Conservation (phyloP, 2,113 vertebrate genomes). For the Cyphomyrus discorhynchus region DNA sequence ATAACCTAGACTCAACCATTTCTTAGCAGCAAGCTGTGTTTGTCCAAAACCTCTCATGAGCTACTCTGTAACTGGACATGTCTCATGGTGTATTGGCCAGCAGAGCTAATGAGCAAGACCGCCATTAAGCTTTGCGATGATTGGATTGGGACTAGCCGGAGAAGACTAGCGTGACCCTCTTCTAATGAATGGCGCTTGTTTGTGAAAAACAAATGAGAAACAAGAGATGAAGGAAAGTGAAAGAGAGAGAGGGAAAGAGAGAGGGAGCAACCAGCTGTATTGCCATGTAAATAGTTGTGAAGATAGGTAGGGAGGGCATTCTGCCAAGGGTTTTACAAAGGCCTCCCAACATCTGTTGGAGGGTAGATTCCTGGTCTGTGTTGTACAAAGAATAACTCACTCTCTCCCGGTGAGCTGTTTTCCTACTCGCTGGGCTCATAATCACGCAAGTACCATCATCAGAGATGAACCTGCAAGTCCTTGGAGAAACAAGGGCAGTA, state of each 20-base stretch:
- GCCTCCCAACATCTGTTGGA: slow-evolving; percentile 85
- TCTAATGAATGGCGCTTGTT: background rate
- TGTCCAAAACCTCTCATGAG: background rate
- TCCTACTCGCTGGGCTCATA: slow-evolving; percentile 56
- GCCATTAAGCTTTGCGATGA: background rate
- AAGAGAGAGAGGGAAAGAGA: slow-evolving; percentile 28
- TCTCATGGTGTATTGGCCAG: background rate
- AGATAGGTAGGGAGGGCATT: slow-evolving; percentile 85
- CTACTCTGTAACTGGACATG: slow-evolving; percentile 1
- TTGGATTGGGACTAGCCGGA: slow-evolving; percentile 5
- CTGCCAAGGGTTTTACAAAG: slow-evolving; percentile 78
- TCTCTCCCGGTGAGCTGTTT: slow-evolving; percentile 49
- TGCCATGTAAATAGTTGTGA: slow-evolving; percentile 86
- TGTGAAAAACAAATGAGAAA: background rate
- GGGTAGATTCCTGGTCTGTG: slow-evolving; percentile 74
- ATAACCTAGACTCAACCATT: background rate
- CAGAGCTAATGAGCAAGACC: background rate
- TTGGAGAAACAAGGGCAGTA: background rate
- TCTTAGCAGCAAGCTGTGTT: background rate
- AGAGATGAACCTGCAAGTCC: background rate
- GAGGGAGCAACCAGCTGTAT: slow-evolving; percentile 74
- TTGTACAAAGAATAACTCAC: slow-evolving; percentile 70
- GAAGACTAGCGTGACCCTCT: background rate
- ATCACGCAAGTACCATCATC: slow-evolving; percentile 45
- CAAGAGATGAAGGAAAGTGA: slow-evolving; percentile 7